A percentile compares a stretch with the other conserved stretches of the same genome.
Conservation (phyloP, 2,888 invertebrate species). For the Drosophila greeni region DNA sequence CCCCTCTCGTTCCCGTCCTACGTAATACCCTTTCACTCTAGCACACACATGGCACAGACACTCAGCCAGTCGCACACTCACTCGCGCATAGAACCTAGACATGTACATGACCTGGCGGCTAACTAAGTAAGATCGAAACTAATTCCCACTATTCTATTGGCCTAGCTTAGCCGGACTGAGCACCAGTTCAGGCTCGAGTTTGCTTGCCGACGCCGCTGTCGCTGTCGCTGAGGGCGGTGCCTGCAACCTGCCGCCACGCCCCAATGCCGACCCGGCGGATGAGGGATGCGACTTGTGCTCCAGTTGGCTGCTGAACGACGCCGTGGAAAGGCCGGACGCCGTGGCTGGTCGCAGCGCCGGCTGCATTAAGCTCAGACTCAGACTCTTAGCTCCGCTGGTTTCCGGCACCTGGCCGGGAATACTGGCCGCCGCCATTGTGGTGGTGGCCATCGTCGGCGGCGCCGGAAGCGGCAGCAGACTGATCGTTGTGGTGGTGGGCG, state of each 20-base stretch:
- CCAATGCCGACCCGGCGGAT: conserved; percentile 51
- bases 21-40: conserved; percentile 12
- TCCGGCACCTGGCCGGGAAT: conserved; percentile 74
- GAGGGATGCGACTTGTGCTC: conserved; percentile 61
- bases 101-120: conserved; percentile 52
- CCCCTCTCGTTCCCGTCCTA: conserved; percentile 16
- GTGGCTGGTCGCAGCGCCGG: conserved; percentile 50
- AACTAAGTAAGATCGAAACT: conserved; percentile 65
- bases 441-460: conserved; percentile 53
- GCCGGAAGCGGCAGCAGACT: conserved; percentile 69
- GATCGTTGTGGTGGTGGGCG: conserved; percentile 61
- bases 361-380: conserved; percentile 68
- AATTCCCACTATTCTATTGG: conserved; percentile 66
- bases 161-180: conserved; percentile 79
- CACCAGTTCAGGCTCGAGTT: conserved; percentile 78
- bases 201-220: conserved; percentile 48
- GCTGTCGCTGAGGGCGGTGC: conserved; percentile 26
- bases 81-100: conserved; percentile 43
- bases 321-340: conserved; percentile 44
- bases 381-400: conserved; percentile 53
- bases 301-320: conserved; percentile 40
- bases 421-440: conserved; percentile 38
- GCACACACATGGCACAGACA: conserved; percentile 19
- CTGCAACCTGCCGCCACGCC: conserved; percentile 57
- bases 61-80: conserved; percentile 17